Base-by-base conservation (phyloP, 1,140 invertebrate species). In the Camponotus pennsylvanicus region DNA sequence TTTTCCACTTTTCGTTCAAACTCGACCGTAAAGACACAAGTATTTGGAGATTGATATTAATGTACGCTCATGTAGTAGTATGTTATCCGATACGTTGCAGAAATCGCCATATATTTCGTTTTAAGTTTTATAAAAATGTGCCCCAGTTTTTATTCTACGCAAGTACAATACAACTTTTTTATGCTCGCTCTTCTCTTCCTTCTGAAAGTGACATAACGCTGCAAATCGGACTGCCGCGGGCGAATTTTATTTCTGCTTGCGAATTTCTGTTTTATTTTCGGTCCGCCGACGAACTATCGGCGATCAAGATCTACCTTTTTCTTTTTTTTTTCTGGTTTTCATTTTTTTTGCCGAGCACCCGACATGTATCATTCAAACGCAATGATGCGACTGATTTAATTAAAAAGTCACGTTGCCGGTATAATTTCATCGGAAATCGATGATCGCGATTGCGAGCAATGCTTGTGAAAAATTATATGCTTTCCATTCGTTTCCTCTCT, bases 361-460 rank as follows among this genome's bases (percentile, higher is more conserved):
- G 59, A 52, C 45, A 80, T 55, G 42, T 85, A 78, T 59, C 27
- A 27, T 80, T 85, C 61, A 61, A 27, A 61, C 49, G 63, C 83
- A 52, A 57, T 78, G 49, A 85, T 37, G 83, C 76, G 64, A 80
- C 42, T 85, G 52, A 69, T 80, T 82, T 82, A 80, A 85, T 85
- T 85, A 85, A 85, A 85, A 85, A 69, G 59, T 78, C 55, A 80
- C 76, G n/a, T 85, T 42, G 64, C 64, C 15, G n/a, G 15, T 49
- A 42, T 59, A 79, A 59, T 85, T 34, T 49, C 64, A 85, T 85
- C 52, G 63, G 55, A 85, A 85, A 78, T 85, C 84, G 76, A 85
- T 69, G 27, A 69, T 69, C 49, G 18, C 76, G 55, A 71, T 61
- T 73, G 27, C 52, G 66, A 27, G 0, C 67, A 8, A 52, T 27